phyloP scores from a whole-genome alignment of 2,113 vertebrate genomes.

The Anarhynchus alexandrinus region DNA sequence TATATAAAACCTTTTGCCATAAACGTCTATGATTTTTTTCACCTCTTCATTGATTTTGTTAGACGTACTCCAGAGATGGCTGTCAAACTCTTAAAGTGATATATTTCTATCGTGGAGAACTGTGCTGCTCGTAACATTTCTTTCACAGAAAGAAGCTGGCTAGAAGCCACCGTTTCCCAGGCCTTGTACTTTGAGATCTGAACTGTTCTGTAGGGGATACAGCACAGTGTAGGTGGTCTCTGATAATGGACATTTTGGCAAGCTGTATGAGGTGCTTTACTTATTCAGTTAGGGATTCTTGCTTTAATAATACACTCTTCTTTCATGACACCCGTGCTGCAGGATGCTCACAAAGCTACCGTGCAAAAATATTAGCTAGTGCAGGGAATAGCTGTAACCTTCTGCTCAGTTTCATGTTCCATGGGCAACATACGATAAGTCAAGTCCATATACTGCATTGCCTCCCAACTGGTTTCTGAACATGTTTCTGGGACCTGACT shows the following conservation, averaged over 20 bases:
- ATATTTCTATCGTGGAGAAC: not conserved
- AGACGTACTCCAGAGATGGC: not conserved
- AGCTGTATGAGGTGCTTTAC: not conserved
- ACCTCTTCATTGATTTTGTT: not conserved
- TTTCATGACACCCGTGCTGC: not conserved
- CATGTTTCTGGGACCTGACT: not conserved
- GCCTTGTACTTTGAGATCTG: not conserved
- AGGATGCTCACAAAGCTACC: not conserved
- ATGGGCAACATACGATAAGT: not conserved
- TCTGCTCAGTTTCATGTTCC: not conserved
- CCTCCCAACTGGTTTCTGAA: not conserved
- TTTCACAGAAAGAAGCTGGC: not conserved
- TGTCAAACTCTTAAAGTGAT: not conserved
- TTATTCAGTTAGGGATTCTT: not conserved
- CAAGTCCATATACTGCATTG: not conserved
- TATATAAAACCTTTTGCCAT: not conserved
- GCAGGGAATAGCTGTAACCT: not conserved
- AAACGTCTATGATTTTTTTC: not conserved
- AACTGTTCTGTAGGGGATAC: not conserved
- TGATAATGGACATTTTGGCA: not conserved
- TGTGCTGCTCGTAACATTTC: not conserved
- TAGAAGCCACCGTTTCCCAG: not conserved
- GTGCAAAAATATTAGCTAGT: not conserved
- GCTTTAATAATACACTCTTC: not conserved
- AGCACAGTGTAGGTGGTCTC: not conserved